Conservation (phyloP, 2,113 vertebrate species). For the Rhinichthys klamathensis region DNA sequence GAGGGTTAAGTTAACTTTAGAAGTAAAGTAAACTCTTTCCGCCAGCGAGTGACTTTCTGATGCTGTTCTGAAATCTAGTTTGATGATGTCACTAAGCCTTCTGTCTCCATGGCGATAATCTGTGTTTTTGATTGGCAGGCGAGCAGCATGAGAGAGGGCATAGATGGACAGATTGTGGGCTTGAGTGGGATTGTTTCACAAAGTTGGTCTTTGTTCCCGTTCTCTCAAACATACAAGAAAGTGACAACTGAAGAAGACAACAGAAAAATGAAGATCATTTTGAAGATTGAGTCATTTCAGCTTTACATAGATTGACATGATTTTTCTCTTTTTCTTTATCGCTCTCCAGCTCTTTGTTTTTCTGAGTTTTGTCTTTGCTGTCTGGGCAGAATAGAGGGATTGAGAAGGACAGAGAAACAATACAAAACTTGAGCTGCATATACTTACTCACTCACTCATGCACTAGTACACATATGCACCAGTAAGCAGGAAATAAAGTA, state of each 20-base stretch:
- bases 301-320: slow-evolving; percentile 11
- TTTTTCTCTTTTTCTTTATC: slow-evolving; percentile 11
- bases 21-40: slow-evolving; percentile 14
- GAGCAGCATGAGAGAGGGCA: slow-evolving; percentile 13
- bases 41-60: slow-evolving; percentile 33
- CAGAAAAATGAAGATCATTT: slow-evolving; percentile 33
- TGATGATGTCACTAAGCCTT: slow-evolving; percentile 30
- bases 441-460: neutral
- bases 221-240: slow-evolving; percentile 11
- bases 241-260: slow-evolving; percentile 35
- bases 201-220: slow-evolving; percentile 10
- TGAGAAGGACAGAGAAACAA: neutral
- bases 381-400: neutral
- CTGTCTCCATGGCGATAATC: slow-evolving; percentile 48
- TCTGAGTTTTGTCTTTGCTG: neutral
- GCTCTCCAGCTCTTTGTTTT: neutral
- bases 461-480: neutral
- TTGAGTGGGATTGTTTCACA: slow-evolving; percentile 48
- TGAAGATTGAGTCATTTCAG: slow-evolving; percentile 38
- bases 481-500: slow-evolving; percentile 6
- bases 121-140: slow-evolving; percentile 44
- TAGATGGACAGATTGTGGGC: slow-evolving; percentile 50
- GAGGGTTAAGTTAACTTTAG: slow-evolving; percentile 16
- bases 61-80: neutral
- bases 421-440: neutral